Evolutionary conservation across 2,888 invertebrate species (phyloP).

Genomic region (Epirrhoe tristata): DNA sequence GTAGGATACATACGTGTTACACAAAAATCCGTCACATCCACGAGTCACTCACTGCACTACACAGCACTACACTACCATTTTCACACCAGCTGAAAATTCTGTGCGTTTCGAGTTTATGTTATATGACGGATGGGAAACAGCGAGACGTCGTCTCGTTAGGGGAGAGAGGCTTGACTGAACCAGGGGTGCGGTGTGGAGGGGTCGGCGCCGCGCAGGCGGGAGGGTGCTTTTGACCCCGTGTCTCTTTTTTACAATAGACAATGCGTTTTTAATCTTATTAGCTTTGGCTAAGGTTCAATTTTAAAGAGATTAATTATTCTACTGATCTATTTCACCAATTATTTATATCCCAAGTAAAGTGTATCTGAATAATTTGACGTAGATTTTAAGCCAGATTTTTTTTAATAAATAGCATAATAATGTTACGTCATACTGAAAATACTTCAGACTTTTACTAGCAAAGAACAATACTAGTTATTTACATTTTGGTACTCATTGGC

Average conservation of each 20-base stretch:
- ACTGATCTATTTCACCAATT: too few species aligned
- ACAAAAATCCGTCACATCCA: slow-evolving; percentile 14
- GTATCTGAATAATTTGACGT: too few species aligned
- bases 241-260: slow-evolving; percentile 9
- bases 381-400: too few species aligned
- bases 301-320: background rate
- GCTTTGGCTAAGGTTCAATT: background rate
- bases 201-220: slow-evolving; percentile 65
- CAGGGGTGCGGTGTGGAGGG: slow-evolving; percentile 47
- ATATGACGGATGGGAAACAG: slow-evolving; percentile 27
- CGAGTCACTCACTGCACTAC: slow-evolving; percentile 26
- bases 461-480: too few species aligned
- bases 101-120: slow-evolving; percentile 30
- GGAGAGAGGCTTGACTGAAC: slow-evolving; percentile 59
- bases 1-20: background rate
- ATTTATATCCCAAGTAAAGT: too few species aligned
- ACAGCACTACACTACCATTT: slow-evolving; percentile 23
- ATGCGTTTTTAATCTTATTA: slow-evolving; percentile 13
- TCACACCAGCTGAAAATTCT: background rate
- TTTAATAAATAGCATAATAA: too few species aligned
- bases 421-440: too few species aligned
- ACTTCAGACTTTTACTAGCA: too few species aligned
- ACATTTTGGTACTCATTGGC: too few species aligned
- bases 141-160: slow-evolving; percentile 52
- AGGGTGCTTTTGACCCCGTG: slow-evolving; percentile 30